phyloP scores from a whole-genome alignment of 2,113 vertebrate species.

The Proteles cristata region DNA sequence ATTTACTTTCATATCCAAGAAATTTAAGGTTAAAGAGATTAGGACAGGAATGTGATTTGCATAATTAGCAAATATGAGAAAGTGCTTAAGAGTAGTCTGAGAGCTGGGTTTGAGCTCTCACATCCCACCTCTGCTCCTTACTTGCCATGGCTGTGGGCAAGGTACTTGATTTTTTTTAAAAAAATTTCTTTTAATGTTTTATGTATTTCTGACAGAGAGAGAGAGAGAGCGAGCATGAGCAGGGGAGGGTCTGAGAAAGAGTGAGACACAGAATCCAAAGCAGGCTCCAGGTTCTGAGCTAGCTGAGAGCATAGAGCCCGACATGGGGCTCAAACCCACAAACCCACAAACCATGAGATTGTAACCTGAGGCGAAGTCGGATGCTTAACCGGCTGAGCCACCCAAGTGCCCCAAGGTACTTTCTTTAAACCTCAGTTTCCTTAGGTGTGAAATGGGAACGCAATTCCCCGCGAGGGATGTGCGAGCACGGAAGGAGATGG shows the following conservation, averaged over 20 bases:
- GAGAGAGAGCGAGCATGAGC: too few species aligned
- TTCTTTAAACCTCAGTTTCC: background rate
- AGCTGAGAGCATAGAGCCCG: too few species aligned
- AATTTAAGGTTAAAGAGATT: constrained; percentile 22
- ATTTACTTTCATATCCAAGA: constrained; percentile 21
- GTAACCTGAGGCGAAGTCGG: too few species aligned
- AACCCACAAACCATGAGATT: too few species aligned
- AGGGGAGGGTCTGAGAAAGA: too few species aligned
- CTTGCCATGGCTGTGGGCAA: background rate
- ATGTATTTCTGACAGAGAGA: too few species aligned
- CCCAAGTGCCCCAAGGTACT: background rate
- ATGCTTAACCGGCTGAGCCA: too few species aligned
- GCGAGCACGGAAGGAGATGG: background rate
- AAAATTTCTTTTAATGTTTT: too few species aligned
- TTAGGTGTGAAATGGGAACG: background rate
- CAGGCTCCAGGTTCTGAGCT: too few species aligned
- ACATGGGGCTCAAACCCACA: too few species aligned
- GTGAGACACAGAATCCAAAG: too few species aligned
- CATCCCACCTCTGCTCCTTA: background rate
- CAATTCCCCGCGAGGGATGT: background rate
- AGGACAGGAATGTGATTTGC: background rate
- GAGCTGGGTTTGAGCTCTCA: background rate
- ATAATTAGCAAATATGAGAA: background rate
- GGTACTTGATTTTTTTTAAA: background rate
- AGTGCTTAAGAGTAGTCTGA: background rate